Base-by-base conservation (phyloP, 2,113 vertebrate species). In the Zosterops borbonicus region DNA sequence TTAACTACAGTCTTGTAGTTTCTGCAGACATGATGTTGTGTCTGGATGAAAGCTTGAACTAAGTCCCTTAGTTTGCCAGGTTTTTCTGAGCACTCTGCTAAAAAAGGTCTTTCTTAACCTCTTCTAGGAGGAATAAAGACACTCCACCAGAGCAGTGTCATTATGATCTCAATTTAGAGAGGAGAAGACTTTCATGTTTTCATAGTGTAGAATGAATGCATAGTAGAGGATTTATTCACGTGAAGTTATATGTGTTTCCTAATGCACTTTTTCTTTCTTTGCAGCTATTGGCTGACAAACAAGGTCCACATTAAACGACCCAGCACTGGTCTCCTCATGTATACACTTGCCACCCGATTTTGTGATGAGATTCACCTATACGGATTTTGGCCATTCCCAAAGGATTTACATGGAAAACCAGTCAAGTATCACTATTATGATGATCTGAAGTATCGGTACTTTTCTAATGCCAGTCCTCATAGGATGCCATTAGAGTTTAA, bases 391-490 rank as follows among this genome's bases (percentile, higher is more conserved):
- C 99, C 99, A 13, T 99, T 99, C 85, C 99, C 98, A 18, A 99
- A 98, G 96, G 98, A 99, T 97, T 92, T 98, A 70, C 97, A 94
- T 89, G 99, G 98, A 94, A 98, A 98, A 95, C 90, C 97, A 37
- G 99, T 99, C 76, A 99, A 99, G 97, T 99, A 99, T 91, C 99
- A 99, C 96, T 99, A 99, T 96, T 99, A 99, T 14, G 99, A 99
- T 94, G 97, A 98, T 83, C 96, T 99, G 81, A 99, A 98, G 90
- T 99, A 99, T 78, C 97, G 98, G 25, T 99, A 99, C 97, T 99
- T 99, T 98, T 99, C 99, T 83, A 98, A 97, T 44, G 97, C 98
- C 47, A 98, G 98, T 80, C 99, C 99, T 74, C 99, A 99, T 59
- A 98, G 98, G 94, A 99, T 99, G 99, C 99, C 99, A 46, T 93